Percentiles rank a stretch among this genome's conserved stretches.
Evolutionary conservation across 2,113 vertebrate species (phyloP).

Genomic region (Tretioscincus oriximinensis): DNA sequence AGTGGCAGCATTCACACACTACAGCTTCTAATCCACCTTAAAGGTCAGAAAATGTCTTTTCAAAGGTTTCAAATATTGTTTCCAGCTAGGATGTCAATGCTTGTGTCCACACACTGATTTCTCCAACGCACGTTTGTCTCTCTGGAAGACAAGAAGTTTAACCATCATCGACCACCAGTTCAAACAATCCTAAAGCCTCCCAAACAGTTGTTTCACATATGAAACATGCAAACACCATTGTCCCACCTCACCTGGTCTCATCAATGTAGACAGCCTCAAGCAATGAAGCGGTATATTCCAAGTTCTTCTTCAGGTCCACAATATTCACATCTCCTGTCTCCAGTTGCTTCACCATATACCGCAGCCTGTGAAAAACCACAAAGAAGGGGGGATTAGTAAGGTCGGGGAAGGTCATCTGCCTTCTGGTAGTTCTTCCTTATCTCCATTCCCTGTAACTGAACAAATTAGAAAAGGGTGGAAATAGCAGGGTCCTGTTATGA

Average conservation of each 20-base stretch:
- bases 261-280: constrained; percentile 89
- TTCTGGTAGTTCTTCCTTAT: not conserved
- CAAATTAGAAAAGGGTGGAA: too few relatives aligned
- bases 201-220: not conserved
- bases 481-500: not conserved
- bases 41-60: too few relatives aligned
- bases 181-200: not conserved
- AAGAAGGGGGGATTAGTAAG: not conserved
- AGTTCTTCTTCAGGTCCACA: constrained; percentile 86
- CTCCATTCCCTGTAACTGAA: not conserved
- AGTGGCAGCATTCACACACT: too few relatives aligned
- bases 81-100: too few relatives aligned
- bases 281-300: constrained; percentile 87
- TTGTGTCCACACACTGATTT: too few relatives aligned
- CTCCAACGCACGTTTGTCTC: too few relatives aligned
- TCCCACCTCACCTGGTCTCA: constrained; percentile 78
- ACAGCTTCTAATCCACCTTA: too few relatives aligned
- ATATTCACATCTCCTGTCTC: constrained; percentile 87
- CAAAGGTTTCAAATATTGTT: too few relatives aligned
- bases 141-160: not conserved
- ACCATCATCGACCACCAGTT: not conserved
- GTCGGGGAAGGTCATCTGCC: too few relatives aligned
- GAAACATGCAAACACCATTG: not conserved
- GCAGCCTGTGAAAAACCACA: constrained; percentile 72
- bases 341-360: constrained; percentile 86